Evolutionary conservation across 1,140 invertebrate species (phyloP), one percentile per base, ranked within the genome.

Genomic region (Pinna nobilis): DNA sequence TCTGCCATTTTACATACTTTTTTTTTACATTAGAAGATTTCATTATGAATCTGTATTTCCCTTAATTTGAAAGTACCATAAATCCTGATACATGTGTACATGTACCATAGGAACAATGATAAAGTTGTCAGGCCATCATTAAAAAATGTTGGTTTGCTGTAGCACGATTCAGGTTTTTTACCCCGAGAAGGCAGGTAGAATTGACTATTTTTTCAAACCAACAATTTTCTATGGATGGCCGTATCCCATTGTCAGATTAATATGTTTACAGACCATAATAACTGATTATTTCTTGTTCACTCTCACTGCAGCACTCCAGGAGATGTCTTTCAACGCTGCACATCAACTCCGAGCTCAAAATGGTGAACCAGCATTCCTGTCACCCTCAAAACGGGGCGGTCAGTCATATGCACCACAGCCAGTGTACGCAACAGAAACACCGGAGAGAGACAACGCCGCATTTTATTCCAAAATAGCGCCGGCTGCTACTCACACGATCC

Each of bases 301-400:
- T 69, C 20, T 33, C 37, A 25, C 35, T 68, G 18, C 47, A 63
- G 63, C 60, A n/a, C 35, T 76, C 25, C 63, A 41, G 41, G 63
- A 75, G 35, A 65, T 75, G 50, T 70, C 51, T 49, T 76, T 65
- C 70, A 74, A 69, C 63, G 63, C 61, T 50, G 67, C 72, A 57
- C 63, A 67, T 50, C 65, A 72, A 32, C 25, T 75, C 28, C 57
- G 39, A 33, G 15, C 23, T 5, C 25, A 39, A 9, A 25, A 18
- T 13, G 41, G 37, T 35, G 60, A 51, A 25, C 76, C 73, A 11
- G 64, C 76, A 11, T 81, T 78, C 44, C 59, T 81, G 33, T 77
- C 79, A 5, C 79, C 79, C 3, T 81, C 79, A 18, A 70, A 65
- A 60, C 23, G 72, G n/a, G 44, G 33, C 1, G 9, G 39, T 13